These are phyloP conservation scores for Lepidiolamprologus cunningtoni DNA, from an alignment of 2,113 vertebrate species.

Conservation along the genomic window DNA sequence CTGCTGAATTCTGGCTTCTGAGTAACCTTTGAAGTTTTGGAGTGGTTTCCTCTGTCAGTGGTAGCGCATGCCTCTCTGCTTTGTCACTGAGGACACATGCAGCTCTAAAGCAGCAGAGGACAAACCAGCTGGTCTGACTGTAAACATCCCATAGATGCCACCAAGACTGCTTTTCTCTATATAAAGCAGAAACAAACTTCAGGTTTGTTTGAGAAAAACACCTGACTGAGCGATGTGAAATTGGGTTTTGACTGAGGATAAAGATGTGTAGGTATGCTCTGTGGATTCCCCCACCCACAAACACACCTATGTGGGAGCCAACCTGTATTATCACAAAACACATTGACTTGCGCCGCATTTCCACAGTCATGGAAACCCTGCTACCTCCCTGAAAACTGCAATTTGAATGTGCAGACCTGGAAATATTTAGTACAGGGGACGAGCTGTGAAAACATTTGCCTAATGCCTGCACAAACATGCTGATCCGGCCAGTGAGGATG, in stretches of 20 bases:
- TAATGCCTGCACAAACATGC: neutral
- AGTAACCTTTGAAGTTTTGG: constrained; percentile 43
- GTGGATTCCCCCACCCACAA: neutral
- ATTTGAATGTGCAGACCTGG: neutral
- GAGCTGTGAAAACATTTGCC: neutral
- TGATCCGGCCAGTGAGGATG: neutral
- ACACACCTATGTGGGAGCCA: neutral
- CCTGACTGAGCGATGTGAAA: neutral
- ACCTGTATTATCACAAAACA: neutral
- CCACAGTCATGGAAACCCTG: neutral
- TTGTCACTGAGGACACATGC: constrained; percentile 12
- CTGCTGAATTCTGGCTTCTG: constrained; percentile 10
- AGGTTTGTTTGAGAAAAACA: neutral
- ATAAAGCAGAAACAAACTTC: neutral
- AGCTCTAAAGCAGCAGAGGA: neutral
- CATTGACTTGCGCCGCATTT: neutral
- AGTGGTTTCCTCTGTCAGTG: constrained; percentile 22
- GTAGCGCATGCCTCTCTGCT: neutral
- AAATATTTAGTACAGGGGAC: neutral
- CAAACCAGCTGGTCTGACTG: neutral
- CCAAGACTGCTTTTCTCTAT: neutral
- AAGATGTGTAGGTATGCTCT: neutral
- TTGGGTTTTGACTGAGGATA: neutral
- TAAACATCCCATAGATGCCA: neutral
- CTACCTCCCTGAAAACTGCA: neutral